Base-by-base conservation (phyloP, 2,113 vertebrate genomes). In the Rallus limicola region DNA sequence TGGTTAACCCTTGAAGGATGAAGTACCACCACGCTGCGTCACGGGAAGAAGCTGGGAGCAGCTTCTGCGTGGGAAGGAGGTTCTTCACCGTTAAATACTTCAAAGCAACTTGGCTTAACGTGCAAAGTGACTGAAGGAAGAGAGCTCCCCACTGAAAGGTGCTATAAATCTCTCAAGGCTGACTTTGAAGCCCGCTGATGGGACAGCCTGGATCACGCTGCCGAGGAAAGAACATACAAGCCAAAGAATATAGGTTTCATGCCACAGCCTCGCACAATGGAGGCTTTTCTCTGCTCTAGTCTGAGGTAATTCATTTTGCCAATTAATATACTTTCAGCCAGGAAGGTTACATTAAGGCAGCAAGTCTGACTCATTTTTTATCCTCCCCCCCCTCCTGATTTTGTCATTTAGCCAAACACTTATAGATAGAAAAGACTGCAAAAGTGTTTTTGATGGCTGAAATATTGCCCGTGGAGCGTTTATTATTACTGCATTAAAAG, bases 381-480 rank as follows among this genome's bases (percentile, higher is more conserved):
- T 36, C n/a, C 50, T 18, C 28, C 31, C 29, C 29, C 50, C 40
- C 17, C 8, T 59, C 28, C 15, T 0, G 0, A 42, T 85, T 92
- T 86, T 94, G 92, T 95, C 92, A 87, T 82, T 85, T 82, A 86
- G 95, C 94, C 95, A 97, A 96, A 67, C 40, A 20, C 58, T 53
- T 76, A 94, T 58, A 92, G 90, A 96, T 88, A 95, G 83, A 84
- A 93, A 95, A 94, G 84, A 36, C 78, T 74, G 75, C 68, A 85
- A 88, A 95, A 94, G 86, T 14, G 8, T 82, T 96, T 88, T 64
- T 90, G 92, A 96, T 90, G 88, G 92, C 91, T 92, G 94, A 97
- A 95, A 96, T 93, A 94, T 88, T 95, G 95, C 88, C 90, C 28
- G 24, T 13, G 42, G 88, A 96, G 94, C 95, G 95, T 95, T 97